Conservation (phyloP, 2,888 invertebrate genomes). For the Nematopogon swammerdamellus region DNA sequence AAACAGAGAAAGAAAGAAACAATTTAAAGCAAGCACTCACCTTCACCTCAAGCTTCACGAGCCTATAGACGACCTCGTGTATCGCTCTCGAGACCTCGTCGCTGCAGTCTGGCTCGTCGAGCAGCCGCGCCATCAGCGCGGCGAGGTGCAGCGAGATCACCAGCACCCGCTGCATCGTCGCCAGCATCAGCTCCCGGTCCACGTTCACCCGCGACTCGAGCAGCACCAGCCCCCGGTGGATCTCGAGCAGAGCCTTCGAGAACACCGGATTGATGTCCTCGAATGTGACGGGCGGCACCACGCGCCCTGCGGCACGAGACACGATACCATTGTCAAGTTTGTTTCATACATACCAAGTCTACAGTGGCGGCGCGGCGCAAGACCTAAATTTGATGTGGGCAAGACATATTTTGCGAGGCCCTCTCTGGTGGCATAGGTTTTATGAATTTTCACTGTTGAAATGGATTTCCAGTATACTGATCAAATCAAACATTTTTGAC, state of each 20-base stretch:
- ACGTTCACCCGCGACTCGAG: constrained; percentile 57
- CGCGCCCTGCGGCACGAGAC: constrained; percentile 44
- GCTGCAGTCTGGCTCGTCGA: constrained; percentile 54
- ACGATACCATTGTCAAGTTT: neutral
- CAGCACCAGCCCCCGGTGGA: constrained; percentile 62
- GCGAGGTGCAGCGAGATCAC: constrained; percentile 84
- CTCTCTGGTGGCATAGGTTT: no score
- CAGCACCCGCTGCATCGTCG: constrained; percentile 77
- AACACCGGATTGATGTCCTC: constrained; percentile 81
- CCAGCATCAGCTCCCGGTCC: constrained; percentile 66
- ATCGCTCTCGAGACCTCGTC: constrained; percentile 55
- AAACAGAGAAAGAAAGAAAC: no score
- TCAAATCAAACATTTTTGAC: no score
- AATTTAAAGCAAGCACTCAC: constrained; percentile 22
- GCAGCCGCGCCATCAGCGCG: constrained; percentile 67
- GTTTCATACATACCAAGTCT: neutral
- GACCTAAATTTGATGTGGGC: no score
- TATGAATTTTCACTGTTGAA: no score
- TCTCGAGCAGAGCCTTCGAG: constrained; percentile 74
- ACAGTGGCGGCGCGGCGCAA: no score
- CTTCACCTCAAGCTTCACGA: constrained; percentile 71
- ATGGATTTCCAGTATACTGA: no score
- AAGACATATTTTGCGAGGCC: no score
- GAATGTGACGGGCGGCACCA: constrained; percentile 78
- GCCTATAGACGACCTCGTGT: constrained; percentile 69